phyloP scores from a whole-genome alignment of 2,888 invertebrate genomes.

The Aphidius colemani region DNA sequence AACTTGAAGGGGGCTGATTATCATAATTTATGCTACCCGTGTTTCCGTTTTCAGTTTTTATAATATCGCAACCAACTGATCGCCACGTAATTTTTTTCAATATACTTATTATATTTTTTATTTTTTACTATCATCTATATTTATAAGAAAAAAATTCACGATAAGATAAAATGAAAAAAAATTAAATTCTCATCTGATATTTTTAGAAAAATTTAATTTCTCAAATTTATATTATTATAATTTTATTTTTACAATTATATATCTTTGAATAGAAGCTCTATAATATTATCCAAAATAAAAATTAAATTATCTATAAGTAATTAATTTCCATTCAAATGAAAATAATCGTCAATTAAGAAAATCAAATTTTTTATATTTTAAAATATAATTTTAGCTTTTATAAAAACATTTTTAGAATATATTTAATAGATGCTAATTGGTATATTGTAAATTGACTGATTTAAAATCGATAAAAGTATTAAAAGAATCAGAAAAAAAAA shows the following conservation, averaged over 20 bases:
- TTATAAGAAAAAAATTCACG: too few species aligned
- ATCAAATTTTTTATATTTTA: too few species aligned
- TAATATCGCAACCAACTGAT: not conserved
- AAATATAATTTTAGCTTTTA: too few species aligned
- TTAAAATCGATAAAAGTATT: not conserved
- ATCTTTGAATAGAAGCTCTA: too few species aligned
- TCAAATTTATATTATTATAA: too few species aligned
- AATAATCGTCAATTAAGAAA: not conserved
- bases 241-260: too few species aligned
- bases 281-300: too few species aligned
- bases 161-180: too few species aligned
- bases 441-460: conserved; percentile 12
- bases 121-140: too few species aligned
- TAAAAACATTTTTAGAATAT: conserved; percentile 2
- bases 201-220: too few species aligned
- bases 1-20: conserved; percentile 20
- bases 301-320: not conserved
- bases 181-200: too few species aligned
- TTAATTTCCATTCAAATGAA: not conserved
- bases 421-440: not conserved
- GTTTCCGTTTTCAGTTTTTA: conserved; percentile 26
- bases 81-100: not conserved
- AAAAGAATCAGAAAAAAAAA: conserved; percentile 15
- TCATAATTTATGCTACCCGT: conserved; percentile 27
- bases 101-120: too few species aligned